Percentiles rank a stretch among this genome's conserved stretches.
Conservation (phyloP, 2,888 invertebrate species). For the Acleris emargana region DNA sequence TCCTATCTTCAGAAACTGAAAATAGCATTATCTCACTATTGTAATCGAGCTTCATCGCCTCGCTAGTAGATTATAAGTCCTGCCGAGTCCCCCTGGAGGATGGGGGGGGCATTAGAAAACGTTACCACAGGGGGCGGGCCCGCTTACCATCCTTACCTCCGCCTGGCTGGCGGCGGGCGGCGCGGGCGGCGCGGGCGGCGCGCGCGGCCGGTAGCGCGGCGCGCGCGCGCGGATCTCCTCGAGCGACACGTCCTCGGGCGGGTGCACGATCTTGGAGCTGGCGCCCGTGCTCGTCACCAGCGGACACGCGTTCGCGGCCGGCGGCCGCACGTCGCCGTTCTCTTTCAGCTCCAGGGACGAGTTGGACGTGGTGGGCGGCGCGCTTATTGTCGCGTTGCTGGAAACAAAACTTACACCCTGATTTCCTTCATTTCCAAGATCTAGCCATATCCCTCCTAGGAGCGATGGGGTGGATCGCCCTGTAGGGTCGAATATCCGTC, state of each 20-base stretch:
- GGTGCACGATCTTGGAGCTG: conserved; percentile 95
- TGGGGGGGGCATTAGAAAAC: neutral
- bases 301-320: conserved; percentile 68
- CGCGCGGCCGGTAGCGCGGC: conserved; percentile 85
- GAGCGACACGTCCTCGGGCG: conserved; percentile 95
- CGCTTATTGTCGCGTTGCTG: conserved; percentile 90
- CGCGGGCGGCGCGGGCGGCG: conserved; percentile 47
- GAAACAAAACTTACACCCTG: no score
- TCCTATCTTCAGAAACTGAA: no score
- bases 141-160: conserved; percentile 59
- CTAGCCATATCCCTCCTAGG: no score
- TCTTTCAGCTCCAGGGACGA: conserved; percentile 69
- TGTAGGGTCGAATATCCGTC: no score
- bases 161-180: conserved; percentile 72
- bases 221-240: conserved; percentile 91
- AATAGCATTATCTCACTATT: neutral
- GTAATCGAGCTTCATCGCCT: no score
- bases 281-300: conserved; percentile 92
- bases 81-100: no score
- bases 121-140: neutral
- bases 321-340: conserved; percentile 73
- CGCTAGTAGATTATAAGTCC: no score
- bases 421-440: no score
- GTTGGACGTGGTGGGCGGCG: conserved; percentile 85
- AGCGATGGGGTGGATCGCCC: no score